Evolutionary conservation across 2,113 vertebrate genomes (phyloP), one percentile per base, ranked within the genome.

Genomic region (Peromyscus maniculatus): DNA sequence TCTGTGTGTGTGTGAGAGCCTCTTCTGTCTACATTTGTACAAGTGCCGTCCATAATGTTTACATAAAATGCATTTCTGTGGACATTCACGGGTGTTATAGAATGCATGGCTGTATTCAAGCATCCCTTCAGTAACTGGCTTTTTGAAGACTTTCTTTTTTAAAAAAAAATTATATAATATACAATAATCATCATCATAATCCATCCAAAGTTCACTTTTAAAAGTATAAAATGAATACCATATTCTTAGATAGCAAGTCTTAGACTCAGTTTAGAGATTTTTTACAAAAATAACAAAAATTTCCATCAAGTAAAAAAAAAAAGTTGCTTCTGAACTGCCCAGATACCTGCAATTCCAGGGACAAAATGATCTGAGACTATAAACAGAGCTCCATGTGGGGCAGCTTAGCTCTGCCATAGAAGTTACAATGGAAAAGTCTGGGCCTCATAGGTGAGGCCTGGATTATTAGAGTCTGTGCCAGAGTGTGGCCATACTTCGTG

Each of bases 311-410:
- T 88, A 82, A 21, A 91, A 75, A 64, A 77, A 83, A 5, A 19
- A 22, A 5, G 2, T 5, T 36, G 21, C 8, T 91, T 75, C 24
- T 66, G 46, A 71, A 31, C 15, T 80, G 13, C 8, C 15, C 31
- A 64, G 31, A 93, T 33, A 83, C 33, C 5, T 17, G 46, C 52
- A 72, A 31, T 2, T 2, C n/a, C 12, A 31, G 13, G 49, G 39
- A 59, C 19, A 6, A 67, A 57, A 26, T 15, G 78, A 52, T 22
- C 62, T 0, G 17, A 46, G 46, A 24, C 67, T 3, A 43, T 67
- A 13, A 9, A 26, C 28, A 2, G 21, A 59, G 46, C 11, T 36
- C 0, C 0, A 0, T 1, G 49, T 6, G 5, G n/a, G 36, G 59
- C 8, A 15, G 52, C 3, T 43, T 59, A 57, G 72, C 12, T 24